Evolutionary conservation across 2,797 vertebrate genomes (phyloP).

Genomic region (Acanthornis magna): DNA sequence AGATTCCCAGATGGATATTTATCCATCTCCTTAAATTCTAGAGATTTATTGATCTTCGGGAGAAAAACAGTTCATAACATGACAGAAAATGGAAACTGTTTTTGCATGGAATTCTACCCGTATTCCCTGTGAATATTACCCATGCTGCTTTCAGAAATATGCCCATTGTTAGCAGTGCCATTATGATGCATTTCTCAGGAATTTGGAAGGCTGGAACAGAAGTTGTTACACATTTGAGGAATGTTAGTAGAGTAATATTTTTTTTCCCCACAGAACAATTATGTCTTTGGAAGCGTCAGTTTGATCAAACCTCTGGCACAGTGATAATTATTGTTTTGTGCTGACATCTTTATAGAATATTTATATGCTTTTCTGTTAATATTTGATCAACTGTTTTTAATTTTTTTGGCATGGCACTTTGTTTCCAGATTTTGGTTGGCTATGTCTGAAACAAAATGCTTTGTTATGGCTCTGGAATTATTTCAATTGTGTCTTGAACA

Average conservation of each 20-base stretch:
- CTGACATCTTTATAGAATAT: conserved; percentile 49
- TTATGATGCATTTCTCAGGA: conserved; percentile 24
- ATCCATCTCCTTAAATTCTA: background rate
- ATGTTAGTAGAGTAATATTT: background rate
- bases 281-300: background rate
- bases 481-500: background rate
- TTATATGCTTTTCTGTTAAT: conserved; percentile 39
- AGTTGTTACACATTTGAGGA: background rate
- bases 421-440: conserved; percentile 8
- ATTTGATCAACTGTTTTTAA: conserved; percentile 23
- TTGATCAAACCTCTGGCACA: conserved; percentile 27
- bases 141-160: conserved; percentile 5
- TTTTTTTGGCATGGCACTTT: background rate
- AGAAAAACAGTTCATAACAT: background rate
- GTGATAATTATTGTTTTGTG: conserved; percentile 37
- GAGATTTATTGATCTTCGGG: background rate
- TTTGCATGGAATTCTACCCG: background rate
- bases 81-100: background rate
- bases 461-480: conserved; percentile 12
- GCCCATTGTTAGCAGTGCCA: background rate
- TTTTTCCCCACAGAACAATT: conserved; percentile 18
- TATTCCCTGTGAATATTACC: background rate
- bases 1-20: background rate
- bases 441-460: background rate
- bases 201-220: conserved; percentile 25